Evolutionary conservation across 2,888 invertebrate species (phyloP), one percentile per base, ranked within the genome.

Genomic region (Proisotoma minuta): DNA sequence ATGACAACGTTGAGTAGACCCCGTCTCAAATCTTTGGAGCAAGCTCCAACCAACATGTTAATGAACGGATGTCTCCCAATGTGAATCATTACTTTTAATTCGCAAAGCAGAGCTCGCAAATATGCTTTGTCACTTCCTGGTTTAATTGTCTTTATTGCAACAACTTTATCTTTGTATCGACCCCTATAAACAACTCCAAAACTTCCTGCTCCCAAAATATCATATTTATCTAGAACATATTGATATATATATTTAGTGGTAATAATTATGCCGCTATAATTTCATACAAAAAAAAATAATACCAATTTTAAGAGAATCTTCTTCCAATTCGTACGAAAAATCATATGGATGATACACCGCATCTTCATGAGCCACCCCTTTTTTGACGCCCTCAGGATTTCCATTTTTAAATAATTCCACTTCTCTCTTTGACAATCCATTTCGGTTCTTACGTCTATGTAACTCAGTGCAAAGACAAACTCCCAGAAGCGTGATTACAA

Each of bases 51-150:
- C 18, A 60, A 18, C 20, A 49, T 47, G 1, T 22, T 26, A 27
- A 56, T 60, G 40, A 29, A 49, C 3, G 60, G 60, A 50, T 60
- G 60, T 29, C 28, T 27, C 26, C 60, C 60, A 26, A 60, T 54
- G 15, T 48, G 18, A 40, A 60, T 60, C 60, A 60, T 60, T 29
- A 60, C 49, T 60, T 60, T 60, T 1, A 60, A n/a, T 56, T 60
- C 60, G 1, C 40, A 47, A 18, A 60, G 56, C 12, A 60, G 28
- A 29, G 60, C 54, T 39, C 54, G 53, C n/a, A 60, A 29, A 27
- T 60, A 60, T 8, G 54, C 26, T 34, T 60, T 60, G 1, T 60
- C 60, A 4, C 54, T 34, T 1, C 50, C 53, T 15, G 48, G 48
- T 22, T 60, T 60, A 0, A 60, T 34, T 20, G 29, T 56, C 27